Evolutionary conservation across 2,888 invertebrate genomes (phyloP).

Genomic region (Cenopis cana): DNA sequence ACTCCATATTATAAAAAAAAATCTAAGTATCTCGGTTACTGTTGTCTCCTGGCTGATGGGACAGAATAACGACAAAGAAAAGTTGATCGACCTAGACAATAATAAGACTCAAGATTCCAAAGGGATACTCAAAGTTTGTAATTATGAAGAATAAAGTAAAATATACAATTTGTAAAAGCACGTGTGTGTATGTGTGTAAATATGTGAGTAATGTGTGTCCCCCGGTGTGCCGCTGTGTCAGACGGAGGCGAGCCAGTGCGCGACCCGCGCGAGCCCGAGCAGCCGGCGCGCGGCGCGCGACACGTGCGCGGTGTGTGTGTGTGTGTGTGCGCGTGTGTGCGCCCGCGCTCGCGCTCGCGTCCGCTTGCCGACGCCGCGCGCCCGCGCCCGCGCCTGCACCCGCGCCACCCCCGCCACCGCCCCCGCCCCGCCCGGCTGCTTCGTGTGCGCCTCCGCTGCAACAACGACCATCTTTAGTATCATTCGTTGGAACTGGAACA

Average conservation of each 20-base stretch:
- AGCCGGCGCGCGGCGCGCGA: slow-evolving; percentile 47
- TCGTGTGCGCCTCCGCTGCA: slow-evolving; percentile 66
- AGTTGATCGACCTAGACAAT: no score
- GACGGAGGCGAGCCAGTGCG: slow-evolving; percentile 48
- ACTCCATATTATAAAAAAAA: no score
- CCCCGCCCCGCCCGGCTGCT: slow-evolving; percentile 52
- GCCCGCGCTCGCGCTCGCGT: slow-evolving; percentile 35
- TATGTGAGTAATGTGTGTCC: neutral
- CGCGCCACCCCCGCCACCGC: slow-evolving; percentile 42
- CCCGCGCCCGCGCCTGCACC: slow-evolving; percentile 43
- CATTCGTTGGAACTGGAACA: neutral
- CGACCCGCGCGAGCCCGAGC: slow-evolving; percentile 44
- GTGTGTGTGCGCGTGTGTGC: slow-evolving; percentile 27
- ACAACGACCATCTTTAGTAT: slow-evolving; percentile 39
- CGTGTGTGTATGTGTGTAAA: neutral
- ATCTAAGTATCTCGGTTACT: no score
- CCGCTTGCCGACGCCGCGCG: slow-evolving; percentile 27
- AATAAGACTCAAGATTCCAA: neutral
- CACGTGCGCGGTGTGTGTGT: slow-evolving; percentile 21
- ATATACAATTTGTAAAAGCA: neutral
- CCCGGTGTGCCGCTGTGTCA: slow-evolving; percentile 10
- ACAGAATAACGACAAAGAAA: no score
- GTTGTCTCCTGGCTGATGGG: no score
- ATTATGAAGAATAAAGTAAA: neutral
- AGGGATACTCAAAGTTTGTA: neutral